Evolutionary conservation across 2,113 vertebrate species (phyloP), one percentile per base, ranked within the genome.

Genomic region (Boleophthalmus pectinirostris): DNA sequence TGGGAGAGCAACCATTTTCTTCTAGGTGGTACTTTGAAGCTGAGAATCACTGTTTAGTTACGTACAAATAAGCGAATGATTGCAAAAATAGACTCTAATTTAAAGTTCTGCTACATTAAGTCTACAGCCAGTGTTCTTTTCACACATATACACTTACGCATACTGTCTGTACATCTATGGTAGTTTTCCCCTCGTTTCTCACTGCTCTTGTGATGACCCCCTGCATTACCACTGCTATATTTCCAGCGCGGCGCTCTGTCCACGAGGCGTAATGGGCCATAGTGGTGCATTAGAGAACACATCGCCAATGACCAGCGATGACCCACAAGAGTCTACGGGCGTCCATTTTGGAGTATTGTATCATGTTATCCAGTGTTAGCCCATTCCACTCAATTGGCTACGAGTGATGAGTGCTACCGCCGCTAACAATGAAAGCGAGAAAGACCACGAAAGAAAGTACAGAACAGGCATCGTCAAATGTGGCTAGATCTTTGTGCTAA

Each of bases 231-330:
- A 72, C 72, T 72, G 21, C 74, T 56, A 82, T 80, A 85, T 78
- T 85, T 84, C 75, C 77, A 69, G 61, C 72, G 72, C 68, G 69
- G 78, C 72, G 68, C 74, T 77, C 82, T 69, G 67, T 73, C 69
- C 66, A 51, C 13, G 71, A 53, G 69, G 73, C 70, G 75, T 85
- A 90, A 84, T 87, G 84, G 88, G 75, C 81, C 73, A 76, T 81
- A 70, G 45, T 76, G 76, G 71, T 61, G 78, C 83, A 86, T 89
- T 81, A 85, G 67, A 80, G 81, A 85, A 82, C 78, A 77, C 77
- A 87, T 85, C 87, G 14, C 47, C 79, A 80, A 74, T 79, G 86
- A 90, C 74, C 76, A 69, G 66, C 66, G 84, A 58, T 77, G 81
- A 90, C 78, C 82, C 74, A 35, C 43, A 7, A 74, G 75, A 77